Percentiles rank a stretch among this genome's conserved stretches.
Evolutionary conservation across 2,888 invertebrate genomes (phyloP).

Genomic region (Parapristionchus giblindavisi): DNA sequence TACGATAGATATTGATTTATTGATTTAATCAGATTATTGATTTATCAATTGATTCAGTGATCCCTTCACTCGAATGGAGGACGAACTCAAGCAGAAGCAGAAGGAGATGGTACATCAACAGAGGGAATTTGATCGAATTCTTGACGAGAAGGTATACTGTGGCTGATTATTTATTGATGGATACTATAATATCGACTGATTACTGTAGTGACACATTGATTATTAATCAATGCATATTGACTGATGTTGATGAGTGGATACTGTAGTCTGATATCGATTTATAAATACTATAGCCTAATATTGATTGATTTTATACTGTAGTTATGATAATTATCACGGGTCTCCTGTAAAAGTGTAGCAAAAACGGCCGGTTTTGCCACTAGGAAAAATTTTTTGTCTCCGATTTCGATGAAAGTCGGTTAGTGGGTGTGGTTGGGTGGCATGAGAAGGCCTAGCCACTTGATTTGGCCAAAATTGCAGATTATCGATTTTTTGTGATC

Average conservation of each 20-base stretch:
- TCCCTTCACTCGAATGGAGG: conserved; percentile 97
- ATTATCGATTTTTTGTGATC: too few species aligned
- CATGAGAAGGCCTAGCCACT: too few species aligned
- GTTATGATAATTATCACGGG: too few species aligned
- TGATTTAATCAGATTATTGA: not conserved
- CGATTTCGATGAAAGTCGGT: too few species aligned
- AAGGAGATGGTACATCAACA: conserved; percentile 85
- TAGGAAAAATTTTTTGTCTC: too few species aligned
- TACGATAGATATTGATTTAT: not conserved
- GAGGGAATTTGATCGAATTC: conserved; percentile 28
- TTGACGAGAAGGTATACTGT: conserved; percentile 31
- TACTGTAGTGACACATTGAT: not conserved
- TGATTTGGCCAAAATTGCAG: too few species aligned
- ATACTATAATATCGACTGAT: not conserved
- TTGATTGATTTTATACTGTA: too few species aligned
- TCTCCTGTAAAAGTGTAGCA: too few species aligned
- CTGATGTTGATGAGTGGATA: not conserved
- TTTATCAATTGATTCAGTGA: conserved; percentile 75
- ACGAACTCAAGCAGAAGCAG: conserved; percentile 95
- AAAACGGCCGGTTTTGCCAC: too few species aligned
- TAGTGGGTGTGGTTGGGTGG: too few species aligned
- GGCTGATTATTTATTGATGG: not conserved
- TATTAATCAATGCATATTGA: not conserved
- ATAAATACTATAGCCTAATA: too few species aligned
- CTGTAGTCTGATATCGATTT: not conserved